Conservation (phyloP, 2,888 invertebrate genomes). For the Leptopilina myrica region DNA sequence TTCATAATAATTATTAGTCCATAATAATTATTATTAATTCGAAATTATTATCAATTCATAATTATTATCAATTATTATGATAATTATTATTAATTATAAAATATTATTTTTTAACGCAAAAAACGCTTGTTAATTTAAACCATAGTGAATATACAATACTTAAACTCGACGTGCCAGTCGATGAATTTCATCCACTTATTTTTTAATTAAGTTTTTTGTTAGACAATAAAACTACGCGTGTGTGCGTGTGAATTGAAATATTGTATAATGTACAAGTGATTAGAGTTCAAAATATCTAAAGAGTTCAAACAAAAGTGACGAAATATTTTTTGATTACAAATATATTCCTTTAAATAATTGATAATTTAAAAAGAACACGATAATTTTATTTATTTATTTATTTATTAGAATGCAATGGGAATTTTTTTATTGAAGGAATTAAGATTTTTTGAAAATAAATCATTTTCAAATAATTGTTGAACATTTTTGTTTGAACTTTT, state of each 20-base stretch:
- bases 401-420: background rate
- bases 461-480: background rate
- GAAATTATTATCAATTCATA: no score
- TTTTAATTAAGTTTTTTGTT: conserved; percentile 4
- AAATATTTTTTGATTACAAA: no score
- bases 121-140: conserved; percentile 13
- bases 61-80: no score
- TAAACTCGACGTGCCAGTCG: conserved; percentile 40
- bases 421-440: background rate
- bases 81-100: no score
- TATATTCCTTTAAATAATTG: no score
- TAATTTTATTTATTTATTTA: background rate
- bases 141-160: background rate
- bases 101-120: background rate
- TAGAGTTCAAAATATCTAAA: conserved; percentile 1
- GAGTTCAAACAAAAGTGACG: conserved; percentile 14
- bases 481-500: background rate
- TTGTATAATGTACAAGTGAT: conserved; percentile 5
- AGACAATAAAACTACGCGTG: background rate
- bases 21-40: no score
- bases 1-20: no score
- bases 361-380: no score
- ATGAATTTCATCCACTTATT: conserved; percentile 25
- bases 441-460: background rate
- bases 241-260: conserved; percentile 7